These are phyloP conservation scores for Oligia strigilis DNA, from an alignment of 2,888 invertebrate species.

Conservation along the genomic window DNA sequence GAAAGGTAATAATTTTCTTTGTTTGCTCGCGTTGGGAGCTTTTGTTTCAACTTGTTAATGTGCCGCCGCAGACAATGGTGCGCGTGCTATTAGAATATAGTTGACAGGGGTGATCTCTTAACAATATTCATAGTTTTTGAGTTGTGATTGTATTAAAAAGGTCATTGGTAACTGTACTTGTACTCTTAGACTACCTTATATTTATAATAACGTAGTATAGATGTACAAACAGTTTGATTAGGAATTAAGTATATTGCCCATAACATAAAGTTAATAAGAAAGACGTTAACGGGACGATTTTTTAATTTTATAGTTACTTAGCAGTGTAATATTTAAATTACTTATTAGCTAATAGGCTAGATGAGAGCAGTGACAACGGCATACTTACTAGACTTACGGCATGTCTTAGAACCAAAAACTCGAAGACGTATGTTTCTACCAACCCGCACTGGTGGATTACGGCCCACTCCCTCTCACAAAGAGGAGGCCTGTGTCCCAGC, in stretches of 20 bases:
- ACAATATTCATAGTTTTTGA: background rate
- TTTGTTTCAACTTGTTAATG: constrained; percentile 52
- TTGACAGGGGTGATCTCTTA: constrained; percentile 10
- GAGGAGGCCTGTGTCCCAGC: background rate
- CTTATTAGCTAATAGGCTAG: background rate
- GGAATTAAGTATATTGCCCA: background rate
- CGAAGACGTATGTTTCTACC: no score
- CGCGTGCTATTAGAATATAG: constrained; percentile 24
- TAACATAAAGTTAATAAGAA: background rate
- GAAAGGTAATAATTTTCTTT: constrained; percentile 68
- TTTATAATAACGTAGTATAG: background rate
- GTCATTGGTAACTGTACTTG: background rate
- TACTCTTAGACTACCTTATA: background rate
- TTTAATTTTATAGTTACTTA: background rate
- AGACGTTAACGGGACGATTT: background rate
- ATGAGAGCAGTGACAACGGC: no score
- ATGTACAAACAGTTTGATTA: background rate
- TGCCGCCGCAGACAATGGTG: constrained; percentile 28
- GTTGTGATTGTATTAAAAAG: background rate
- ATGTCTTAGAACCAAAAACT: no score
- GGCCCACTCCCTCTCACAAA: background rate
- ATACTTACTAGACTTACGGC: no score
- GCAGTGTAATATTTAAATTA: background rate
- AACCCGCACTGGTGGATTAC: no score
- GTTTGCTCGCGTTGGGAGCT: constrained; percentile 51